These are phyloP conservation scores for Tympanoctomys barrerae DNA, from an alignment of 2,797 vertebrate genomes.

Conservation along the genomic window DNA sequence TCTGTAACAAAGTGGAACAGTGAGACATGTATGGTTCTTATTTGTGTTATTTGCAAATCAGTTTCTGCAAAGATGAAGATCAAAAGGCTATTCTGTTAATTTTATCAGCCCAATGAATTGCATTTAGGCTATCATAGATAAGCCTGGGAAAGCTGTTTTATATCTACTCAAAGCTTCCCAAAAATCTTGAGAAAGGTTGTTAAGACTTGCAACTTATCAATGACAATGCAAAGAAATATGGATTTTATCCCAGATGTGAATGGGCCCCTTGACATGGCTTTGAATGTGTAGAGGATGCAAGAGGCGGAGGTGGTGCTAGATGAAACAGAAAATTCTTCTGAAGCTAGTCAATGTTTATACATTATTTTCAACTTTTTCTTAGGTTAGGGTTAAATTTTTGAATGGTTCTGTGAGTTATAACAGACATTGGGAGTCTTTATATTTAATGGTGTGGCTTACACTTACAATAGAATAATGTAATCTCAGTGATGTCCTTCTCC, in stretches of 20 bases:
- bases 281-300: not conserved
- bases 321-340: not conserved
- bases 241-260: not conserved
- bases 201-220: not conserved
- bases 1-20: not conserved
- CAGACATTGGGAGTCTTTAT: not conserved
- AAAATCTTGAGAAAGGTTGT: not conserved
- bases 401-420: not conserved
- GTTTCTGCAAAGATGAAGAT: constrained; percentile 29
- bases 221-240: not conserved
- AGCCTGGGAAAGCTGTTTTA: not conserved
- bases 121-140: not conserved
- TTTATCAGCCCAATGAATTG: not conserved
- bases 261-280: not conserved
- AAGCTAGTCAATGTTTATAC: not conserved
- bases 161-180: not conserved
- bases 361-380: not conserved
- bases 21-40: not conserved
- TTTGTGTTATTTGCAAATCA: not conserved
- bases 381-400: not conserved
- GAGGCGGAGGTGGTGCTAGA: not conserved
- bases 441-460: not conserved
- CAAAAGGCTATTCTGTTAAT: not conserved
- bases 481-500: not conserved
- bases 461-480: not conserved